Evolutionary conservation across 2,888 invertebrate species (phyloP).

Genomic region (Rhagium mordax): DNA sequence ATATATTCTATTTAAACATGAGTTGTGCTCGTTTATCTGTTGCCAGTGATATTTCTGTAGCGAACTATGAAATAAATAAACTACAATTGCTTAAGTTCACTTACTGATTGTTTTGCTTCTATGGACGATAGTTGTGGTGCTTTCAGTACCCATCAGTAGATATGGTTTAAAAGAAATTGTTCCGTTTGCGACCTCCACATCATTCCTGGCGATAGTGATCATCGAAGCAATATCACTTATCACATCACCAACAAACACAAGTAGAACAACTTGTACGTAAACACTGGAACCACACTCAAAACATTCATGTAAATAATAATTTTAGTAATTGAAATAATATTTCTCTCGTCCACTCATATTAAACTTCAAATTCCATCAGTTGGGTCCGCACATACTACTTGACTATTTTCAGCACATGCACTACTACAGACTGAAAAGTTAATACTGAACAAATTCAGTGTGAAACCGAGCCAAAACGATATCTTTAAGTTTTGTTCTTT

Average conservation of each 20-base stretch:
- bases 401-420: constrained; percentile 62
- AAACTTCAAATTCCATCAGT: constrained; percentile 25
- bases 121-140: constrained; percentile 52
- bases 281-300: constrained; percentile 34
- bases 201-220: constrained; percentile 62
- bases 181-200: constrained; percentile 58
- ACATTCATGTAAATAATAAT: constrained; percentile 21
- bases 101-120: constrained; percentile 59
- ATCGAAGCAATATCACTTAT: constrained; percentile 52
- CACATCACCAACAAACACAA: constrained; percentile 50
- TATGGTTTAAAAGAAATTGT: constrained; percentile 54
- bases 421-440: constrained; percentile 61
- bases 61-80: not conserved
- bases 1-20: not conserved
- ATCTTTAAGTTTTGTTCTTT: constrained; percentile 47
- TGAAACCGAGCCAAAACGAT: constrained; percentile 45
- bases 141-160: constrained; percentile 61
- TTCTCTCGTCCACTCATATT: constrained; percentile 40
- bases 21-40: constrained; percentile 24
- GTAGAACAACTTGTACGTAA: constrained; percentile 31
- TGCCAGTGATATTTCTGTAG: constrained; percentile 40
- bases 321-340: constrained; percentile 22
- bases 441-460: constrained; percentile 58
- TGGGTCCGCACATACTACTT: constrained; percentile 40
- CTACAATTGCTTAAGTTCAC: constrained; percentile 21